Base-by-base conservation (phyloP, 2,113 vertebrate genomes). In the Carassius carassius region DNA sequence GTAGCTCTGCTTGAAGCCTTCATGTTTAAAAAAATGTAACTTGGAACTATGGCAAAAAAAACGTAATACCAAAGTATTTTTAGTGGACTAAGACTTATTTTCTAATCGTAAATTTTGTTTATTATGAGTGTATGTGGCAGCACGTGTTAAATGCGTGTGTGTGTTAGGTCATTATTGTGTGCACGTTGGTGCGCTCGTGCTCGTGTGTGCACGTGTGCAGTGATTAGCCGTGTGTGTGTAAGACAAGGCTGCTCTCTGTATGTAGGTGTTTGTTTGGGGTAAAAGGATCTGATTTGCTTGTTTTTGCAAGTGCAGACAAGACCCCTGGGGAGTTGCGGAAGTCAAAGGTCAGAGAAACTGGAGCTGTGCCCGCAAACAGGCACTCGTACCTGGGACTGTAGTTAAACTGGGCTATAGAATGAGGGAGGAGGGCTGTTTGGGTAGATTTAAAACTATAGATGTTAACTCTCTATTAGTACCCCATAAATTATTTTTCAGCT, bases 221-320 rank as follows among this genome's bases (percentile, higher is more conserved):
- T 60, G 47, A 83, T 87, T 84, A 85, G 86, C 56, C 62, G 19
- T 74, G 16, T 82, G 49, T 82, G 83, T 86, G 78, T 83, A 78
- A 51, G 72, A 44, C 72, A 51, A 63, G 84, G 83, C 78, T 35
- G 69, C 37, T 75, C 65, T 82, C 76, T 49, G 54, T 85, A 87
- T 44, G 72, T n/a, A 84, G 87, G 86, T 85, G 74, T 92, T 88
- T 89, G 88, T 87, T 91, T 83, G 82, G 81, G 85, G 91, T 93
- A 92, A 93, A 92, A 80, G 69, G 87, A 94, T 83, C 86, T 87
- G 82, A 88, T 87, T 87, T 91, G 91, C 89, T 93, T 93, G 89
- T 94, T 95, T 94, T 93, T 91, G 13, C 91, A 92, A 89, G 88
- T 89, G 88, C 78, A 62, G 90, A 93, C 87, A 88, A 87, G 90